A percentile compares a stretch with the other conserved stretches of the same genome.
Evolutionary conservation across 2,113 vertebrate species (phyloP).

Genomic region (Cottus gobio): DNA sequence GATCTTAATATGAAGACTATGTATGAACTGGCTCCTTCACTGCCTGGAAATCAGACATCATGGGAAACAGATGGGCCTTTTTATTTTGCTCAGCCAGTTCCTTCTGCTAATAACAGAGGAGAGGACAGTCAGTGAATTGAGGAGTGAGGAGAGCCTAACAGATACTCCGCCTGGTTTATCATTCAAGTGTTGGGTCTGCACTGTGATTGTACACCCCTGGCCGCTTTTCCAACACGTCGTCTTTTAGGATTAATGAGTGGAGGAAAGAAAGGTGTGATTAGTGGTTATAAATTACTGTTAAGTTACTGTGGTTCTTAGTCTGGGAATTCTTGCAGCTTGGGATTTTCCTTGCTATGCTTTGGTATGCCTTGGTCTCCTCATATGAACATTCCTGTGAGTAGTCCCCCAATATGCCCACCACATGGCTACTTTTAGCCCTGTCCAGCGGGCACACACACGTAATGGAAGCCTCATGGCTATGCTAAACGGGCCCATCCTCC

Average conservation of each 20-base stretch:
- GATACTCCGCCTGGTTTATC: conserved; percentile 48
- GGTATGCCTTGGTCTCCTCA: conserved; percentile 22
- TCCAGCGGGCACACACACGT: conserved; percentile 29
- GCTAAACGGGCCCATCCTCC: conserved; percentile 37
- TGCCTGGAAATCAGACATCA: conserved; percentile 26
- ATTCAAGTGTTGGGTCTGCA: conserved; percentile 20
- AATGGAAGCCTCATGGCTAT: conserved; percentile 58
- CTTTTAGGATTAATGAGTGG: conserved; percentile 29
- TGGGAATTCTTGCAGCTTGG: conserved; percentile 18
- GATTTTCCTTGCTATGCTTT: conserved; percentile 30
- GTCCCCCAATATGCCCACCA: conserved; percentile 57
- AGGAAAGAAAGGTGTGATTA: conserved; percentile 30
- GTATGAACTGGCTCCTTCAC: background rate
- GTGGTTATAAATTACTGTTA: conserved; percentile 39
- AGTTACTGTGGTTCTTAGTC: conserved; percentile 22
- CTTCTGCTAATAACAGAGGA: conserved; percentile 34
- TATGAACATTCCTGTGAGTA: conserved; percentile 45
- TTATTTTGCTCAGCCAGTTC: conserved; percentile 41
- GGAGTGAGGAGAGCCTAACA: conserved; percentile 18
- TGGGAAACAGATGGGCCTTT: conserved; percentile 16
- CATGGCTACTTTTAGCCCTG: conserved; percentile 51
- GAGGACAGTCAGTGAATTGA: conserved; percentile 14
- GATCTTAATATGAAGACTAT: background rate
- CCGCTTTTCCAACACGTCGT: conserved; percentile 53
- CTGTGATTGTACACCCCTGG: conserved; percentile 21